A percentile compares a stretch with the other conserved stretches of the same genome.
Conservation (phyloP, 2,797 vertebrate genomes). For the Schizothorax lantsangensis region DNA sequence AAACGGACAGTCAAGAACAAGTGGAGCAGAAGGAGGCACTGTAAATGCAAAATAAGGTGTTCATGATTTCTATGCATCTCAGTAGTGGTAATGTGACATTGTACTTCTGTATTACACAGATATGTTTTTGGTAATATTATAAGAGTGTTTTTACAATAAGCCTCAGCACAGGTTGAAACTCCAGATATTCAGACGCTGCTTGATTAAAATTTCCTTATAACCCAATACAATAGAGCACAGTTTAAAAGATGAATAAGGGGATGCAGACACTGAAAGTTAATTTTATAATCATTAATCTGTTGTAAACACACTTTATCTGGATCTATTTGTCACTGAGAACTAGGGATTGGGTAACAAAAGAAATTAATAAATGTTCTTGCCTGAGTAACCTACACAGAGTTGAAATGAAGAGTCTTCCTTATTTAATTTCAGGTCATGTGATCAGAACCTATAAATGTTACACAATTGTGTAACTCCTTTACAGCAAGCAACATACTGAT, state of each 20-base stretch:
- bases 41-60: too few species aligned
- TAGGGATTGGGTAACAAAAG: not conserved
- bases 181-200: not conserved
- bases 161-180: too few species aligned
- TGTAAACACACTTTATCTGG: not conserved
- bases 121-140: too few species aligned
- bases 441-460: not conserved
- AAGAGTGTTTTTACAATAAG: too few species aligned
- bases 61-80: too few species aligned
- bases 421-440: not conserved
- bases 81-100: too few species aligned
- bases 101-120: too few species aligned
- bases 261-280: not conserved
- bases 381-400: not conserved
- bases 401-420: not conserved
- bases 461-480: not conserved
- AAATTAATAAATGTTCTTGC: not conserved
- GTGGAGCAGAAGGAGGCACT: too few species aligned
- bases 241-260: not conserved
- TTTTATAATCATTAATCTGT: not conserved
- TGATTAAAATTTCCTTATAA: not conserved
- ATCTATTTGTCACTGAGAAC: not conserved
- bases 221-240: not conserved
- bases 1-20: too few species aligned
- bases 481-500: too few species aligned